Conservation (phyloP, 2,113 vertebrate species). For the Pycnonotus jocosus region DNA sequence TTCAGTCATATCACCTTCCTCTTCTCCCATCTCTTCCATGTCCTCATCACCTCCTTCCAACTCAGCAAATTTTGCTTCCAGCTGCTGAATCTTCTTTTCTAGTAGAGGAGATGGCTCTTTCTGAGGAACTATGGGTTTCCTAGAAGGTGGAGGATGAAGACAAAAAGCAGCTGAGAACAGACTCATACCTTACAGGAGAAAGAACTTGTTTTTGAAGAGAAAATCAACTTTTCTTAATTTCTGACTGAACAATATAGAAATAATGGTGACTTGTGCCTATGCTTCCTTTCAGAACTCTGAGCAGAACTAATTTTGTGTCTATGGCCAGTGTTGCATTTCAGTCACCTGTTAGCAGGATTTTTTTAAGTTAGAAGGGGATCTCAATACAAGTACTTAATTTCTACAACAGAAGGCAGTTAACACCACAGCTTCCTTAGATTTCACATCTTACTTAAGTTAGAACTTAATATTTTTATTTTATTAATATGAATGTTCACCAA, state of each 20-base stretch:
- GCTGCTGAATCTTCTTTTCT: constrained; percentile 94
- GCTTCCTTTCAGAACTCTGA: neutral
- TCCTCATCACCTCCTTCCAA: constrained; percentile 93
- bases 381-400: neutral
- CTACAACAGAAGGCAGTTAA: neutral
- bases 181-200: neutral
- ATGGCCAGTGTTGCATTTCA: neutral
- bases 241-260: neutral
- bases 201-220: neutral
- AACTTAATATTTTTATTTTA: neutral
- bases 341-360: neutral
- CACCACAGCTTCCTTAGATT: neutral
- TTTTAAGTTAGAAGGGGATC: neutral
- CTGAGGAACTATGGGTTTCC: constrained; percentile 96
- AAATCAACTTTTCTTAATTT: neutral
- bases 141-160: constrained; percentile 48
- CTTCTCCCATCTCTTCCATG: constrained; percentile 93
- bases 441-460: neutral
- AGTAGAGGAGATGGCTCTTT: constrained; percentile 96
- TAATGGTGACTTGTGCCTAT: neutral
- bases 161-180: neutral
- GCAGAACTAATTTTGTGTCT: neutral
- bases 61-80: constrained; percentile 98
- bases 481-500: neutral
- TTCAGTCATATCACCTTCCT: constrained; percentile 88